phyloP scores from a whole-genome alignment of 1,140 invertebrate species.

The Anoplolepis gracilipes region DNA sequence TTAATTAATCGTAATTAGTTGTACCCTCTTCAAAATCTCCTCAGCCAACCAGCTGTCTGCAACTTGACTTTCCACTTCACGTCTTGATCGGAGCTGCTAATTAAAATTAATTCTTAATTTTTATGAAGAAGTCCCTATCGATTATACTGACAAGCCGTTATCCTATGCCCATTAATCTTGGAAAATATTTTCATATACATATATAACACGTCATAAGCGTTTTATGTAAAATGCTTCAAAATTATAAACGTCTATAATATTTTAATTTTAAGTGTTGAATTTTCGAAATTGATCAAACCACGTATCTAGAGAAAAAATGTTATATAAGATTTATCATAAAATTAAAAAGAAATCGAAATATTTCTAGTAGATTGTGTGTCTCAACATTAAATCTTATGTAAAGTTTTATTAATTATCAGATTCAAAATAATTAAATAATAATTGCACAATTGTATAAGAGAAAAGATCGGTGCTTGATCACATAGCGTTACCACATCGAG shows the following conservation, averaged over 20 bases:
- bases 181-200: slow-evolving; percentile 15
- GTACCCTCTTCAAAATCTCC: slow-evolving; percentile 27
- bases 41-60: slow-evolving; percentile 5
- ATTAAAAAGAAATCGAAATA: not conserved
- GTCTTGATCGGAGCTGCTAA: slow-evolving; percentile 24
- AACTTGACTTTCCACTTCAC: slow-evolving; percentile 23
- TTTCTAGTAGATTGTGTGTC: not conserved
- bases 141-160: slow-evolving; percentile 12
- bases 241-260: not conserved
- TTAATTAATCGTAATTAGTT: slow-evolving; percentile 56
- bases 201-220: not conserved
- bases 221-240: not conserved
- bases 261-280: not conserved
- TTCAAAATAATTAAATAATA: not conserved
- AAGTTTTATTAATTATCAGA: not conserved
- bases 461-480: not conserved
- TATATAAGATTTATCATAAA: not conserved
- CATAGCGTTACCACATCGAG: not conserved
- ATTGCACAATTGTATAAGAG: not conserved
- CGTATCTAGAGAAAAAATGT: not conserved
- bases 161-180: not conserved
- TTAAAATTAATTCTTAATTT: slow-evolving; percentile 54
- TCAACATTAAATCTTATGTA: not conserved
- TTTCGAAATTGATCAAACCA: not conserved
- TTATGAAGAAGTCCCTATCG: not conserved